phyloP scores from a whole-genome alignment of 35 echinoderm and acorn worm species.

The Amphiura filiformis region DNA sequence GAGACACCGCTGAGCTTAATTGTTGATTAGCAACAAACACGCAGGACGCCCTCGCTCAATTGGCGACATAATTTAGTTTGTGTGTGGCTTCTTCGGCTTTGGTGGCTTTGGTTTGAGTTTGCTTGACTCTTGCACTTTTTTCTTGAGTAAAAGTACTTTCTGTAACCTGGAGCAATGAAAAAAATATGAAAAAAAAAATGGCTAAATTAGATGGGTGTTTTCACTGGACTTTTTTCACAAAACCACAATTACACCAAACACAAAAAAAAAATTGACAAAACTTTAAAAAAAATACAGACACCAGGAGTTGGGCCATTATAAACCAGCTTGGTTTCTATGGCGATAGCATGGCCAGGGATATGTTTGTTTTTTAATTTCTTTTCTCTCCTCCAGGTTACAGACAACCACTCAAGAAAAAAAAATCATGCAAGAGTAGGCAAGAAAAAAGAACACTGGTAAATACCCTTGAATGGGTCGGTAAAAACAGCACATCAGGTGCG shows the following conservation, averaged over 20 bases:
- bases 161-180: not conserved
- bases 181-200: not conserved
- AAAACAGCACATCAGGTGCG: too few species aligned
- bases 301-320: not conserved
- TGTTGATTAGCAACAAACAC: not conserved
- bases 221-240: not conserved
- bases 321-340: not conserved
- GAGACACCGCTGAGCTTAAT: not conserved
- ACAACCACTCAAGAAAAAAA: not conserved
- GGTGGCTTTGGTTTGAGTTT: conserved; percentile 13
- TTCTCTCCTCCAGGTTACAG: not conserved
- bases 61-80: not conserved
- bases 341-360: not conserved
- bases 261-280: not conserved
- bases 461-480: too few species aligned
- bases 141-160: conserved; percentile 10
- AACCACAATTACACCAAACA: conserved; percentile 11
- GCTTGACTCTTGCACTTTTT: not conserved
- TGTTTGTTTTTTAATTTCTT: too few species aligned
- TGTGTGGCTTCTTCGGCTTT: not conserved
- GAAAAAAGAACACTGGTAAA: too few species aligned
- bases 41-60: not conserved
- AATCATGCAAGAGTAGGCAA: conserved; percentile 10
- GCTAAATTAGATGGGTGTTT: not conserved
- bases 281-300: not conserved